Percentiles rank a stretch among this genome's conserved stretches.
Evolutionary conservation across 2,113 vertebrate genomes (phyloP).

Genomic region (Ranitomeya imitator): DNA sequence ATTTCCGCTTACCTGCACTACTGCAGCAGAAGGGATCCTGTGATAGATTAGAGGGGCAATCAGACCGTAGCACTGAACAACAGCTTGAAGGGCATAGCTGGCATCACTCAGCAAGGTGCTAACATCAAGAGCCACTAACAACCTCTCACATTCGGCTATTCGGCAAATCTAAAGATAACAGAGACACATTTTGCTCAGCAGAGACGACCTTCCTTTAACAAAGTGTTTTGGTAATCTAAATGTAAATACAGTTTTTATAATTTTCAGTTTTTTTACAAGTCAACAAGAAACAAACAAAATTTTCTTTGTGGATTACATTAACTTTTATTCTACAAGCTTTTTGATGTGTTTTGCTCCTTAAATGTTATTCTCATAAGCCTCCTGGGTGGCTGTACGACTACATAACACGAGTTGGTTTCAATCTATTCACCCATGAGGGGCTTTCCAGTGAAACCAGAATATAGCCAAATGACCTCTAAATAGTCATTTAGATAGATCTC

Average conservation of each 20-base stretch:
- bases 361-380: constrained; percentile 43
- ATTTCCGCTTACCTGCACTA: constrained; percentile 79
- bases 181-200: constrained; percentile 56
- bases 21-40: constrained; percentile 77
- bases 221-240: constrained; percentile 47
- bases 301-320: constrained; percentile 47
- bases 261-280: constrained; percentile 33
- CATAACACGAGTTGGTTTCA: constrained; percentile 14
- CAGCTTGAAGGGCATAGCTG: constrained; percentile 79
- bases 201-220: constrained; percentile 30
- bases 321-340: constrained; percentile 49
- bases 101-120: constrained; percentile 81
- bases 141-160: constrained; percentile 83
- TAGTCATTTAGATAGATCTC: too few relatives aligned
- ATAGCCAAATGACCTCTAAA: too few relatives aligned
- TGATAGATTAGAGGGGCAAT: constrained; percentile 89
- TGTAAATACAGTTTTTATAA: constrained; percentile 54
- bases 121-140: constrained; percentile 85
- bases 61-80: constrained; percentile 86
- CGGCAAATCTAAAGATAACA: constrained; percentile 77
- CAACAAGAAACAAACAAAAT: constrained; percentile 43
- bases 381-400: constrained; percentile 27
- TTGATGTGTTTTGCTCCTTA: constrained; percentile 37
- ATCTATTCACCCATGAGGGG: constrained; percentile 10
- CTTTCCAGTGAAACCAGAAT: too few relatives aligned